Evolutionary conservation across 2,113 vertebrate species (phyloP).

Genomic region (Setophaga kirtlandii): DNA sequence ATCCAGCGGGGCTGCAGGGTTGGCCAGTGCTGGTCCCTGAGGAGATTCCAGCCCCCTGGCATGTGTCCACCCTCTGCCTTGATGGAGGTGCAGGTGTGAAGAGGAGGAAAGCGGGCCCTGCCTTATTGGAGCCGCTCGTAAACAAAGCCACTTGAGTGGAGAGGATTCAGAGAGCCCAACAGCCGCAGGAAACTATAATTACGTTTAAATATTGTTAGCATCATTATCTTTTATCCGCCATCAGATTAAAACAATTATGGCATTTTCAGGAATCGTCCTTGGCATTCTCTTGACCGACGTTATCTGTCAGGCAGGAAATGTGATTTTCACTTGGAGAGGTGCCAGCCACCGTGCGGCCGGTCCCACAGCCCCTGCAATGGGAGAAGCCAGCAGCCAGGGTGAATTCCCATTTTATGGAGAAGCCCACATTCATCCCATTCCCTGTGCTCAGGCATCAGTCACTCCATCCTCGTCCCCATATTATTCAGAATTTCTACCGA

Average conservation of each 20-base stretch:
- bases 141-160: slow-evolving; percentile 71
- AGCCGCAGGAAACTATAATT: slow-evolving; percentile 71
- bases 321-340: slow-evolving; percentile 56
- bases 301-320: slow-evolving; percentile 73
- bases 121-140: neutral
- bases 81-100: slow-evolving; percentile 50
- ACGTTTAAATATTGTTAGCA: slow-evolving; percentile 71
- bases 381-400: neutral
- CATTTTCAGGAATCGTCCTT: slow-evolving; percentile 68
- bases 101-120: neutral
- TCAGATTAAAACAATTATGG: slow-evolving; percentile 74
- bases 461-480: neutral
- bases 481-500: neutral
- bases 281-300: slow-evolving; percentile 67
- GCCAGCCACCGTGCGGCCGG: neutral
- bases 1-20: fast-evolving
- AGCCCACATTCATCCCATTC: fast-evolving
- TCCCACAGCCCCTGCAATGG: neutral
- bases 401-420: neutral
- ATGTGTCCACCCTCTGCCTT: neutral
- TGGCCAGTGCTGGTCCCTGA: fast-evolving
- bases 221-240: slow-evolving; percentile 69
- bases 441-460: neutral
- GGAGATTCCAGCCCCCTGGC: neutral
- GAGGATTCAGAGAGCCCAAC: slow-evolving; percentile 63